Evolutionary conservation across 1,140 invertebrate species (phyloP).

Genomic region (Drosophila truncata): DNA sequence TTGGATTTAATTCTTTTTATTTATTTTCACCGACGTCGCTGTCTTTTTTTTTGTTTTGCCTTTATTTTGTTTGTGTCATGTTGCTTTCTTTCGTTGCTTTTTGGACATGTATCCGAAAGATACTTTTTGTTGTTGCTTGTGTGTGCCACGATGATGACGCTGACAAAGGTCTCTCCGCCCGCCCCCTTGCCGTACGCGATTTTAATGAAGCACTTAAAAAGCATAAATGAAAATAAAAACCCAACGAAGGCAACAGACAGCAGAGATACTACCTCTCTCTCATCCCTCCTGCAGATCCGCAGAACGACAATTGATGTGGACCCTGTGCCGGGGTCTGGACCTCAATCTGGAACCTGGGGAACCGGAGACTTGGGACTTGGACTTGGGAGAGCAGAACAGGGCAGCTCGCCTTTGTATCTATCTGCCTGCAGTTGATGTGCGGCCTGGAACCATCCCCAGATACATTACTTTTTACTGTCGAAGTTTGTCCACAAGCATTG

Average conservation of each 20-base stretch:
- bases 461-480: constrained; percentile 66
- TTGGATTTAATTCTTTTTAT: constrained; percentile 80
- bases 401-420: constrained; percentile 3
- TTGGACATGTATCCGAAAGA: constrained; percentile 77
- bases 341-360: constrained; percentile 23
- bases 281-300: constrained; percentile 46
- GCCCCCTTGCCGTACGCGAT: constrained; percentile 68
- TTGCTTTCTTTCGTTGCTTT: constrained; percentile 79
- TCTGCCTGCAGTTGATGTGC: constrained; percentile 24
- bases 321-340: constrained; percentile 42
- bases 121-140: constrained; percentile 63
- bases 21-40: constrained; percentile 65
- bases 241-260: constrained; percentile 69
- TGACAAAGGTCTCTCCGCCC: constrained; percentile 73
- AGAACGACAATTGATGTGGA: constrained; percentile 80
- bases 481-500: constrained; percentile 54
- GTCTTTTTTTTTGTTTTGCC: constrained; percentile 40
- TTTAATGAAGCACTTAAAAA: constrained; percentile 84
- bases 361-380: constrained; percentile 17
- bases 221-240: constrained; percentile 82
- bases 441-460: constrained; percentile 32
- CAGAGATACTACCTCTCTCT: constrained; percentile 42
- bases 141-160: constrained; percentile 70
- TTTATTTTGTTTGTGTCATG: constrained; percentile 43
- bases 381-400: background rate